Base-by-base conservation (phyloP, 2,113 vertebrate species). In the Chloebia gouldiae region DNA sequence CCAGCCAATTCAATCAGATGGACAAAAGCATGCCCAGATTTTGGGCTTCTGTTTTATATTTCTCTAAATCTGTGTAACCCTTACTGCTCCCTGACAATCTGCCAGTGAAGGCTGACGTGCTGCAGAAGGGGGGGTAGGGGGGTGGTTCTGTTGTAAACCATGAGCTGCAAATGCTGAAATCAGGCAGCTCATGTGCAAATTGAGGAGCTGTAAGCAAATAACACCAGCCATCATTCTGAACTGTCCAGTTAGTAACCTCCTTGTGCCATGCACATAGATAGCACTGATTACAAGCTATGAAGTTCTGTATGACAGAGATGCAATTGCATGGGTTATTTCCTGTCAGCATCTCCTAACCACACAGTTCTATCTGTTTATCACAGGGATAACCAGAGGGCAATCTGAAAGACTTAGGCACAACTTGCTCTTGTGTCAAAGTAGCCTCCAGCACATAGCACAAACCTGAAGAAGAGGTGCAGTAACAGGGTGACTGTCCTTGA, bases 1-100 rank as follows among this genome's bases (percentile, higher is more conserved):
- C 53, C 14, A 27, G 82, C 93, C 88, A 92, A 92, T 80, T 83
- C 80, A 78, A 92, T 95, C 79, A 92, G 79, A 92, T 56, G 56
- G 51, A 78, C 60, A 44, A 6, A 77, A 83, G 16, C 3, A 0
- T 71, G 63, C 71, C 60, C 75, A 90, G 76, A 85, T 80, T 95
- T 59, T 56, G 28, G 78, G 63, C 70, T 95, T 96, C 78, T 91
- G 37, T 49, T 92, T 68, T 77, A 1, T 69, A 65, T 76, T 87
- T 73, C 63, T 87, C 66, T 87, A 77, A 93, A 90, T 83, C 84
- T 81, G 31, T 24, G 76, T 95, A 94, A 95, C 56, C 68, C 44
- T 79, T 82, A 39, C 35, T 81, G 66, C 47, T 54, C 51, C 63
- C 75, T 39, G 66, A 53, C 45, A 82, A 82, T 80, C 53, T 81